phyloP scores from a whole-genome alignment of 92 coral and sea anemone genomes.

The Nematostella vectensis region DNA sequence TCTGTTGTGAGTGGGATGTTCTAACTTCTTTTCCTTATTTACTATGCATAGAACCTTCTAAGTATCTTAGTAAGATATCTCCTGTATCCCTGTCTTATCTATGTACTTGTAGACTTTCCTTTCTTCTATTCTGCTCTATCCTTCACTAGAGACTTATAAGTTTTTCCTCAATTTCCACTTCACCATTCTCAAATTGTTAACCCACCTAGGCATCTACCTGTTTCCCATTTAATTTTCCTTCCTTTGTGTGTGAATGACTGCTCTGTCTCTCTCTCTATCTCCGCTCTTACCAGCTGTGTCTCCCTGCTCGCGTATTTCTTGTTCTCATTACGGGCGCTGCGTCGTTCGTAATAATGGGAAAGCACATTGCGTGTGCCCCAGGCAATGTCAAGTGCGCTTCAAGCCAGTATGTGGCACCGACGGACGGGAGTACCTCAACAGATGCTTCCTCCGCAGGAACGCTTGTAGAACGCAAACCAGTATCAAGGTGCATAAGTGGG shows the following conservation, averaged over 20 bases:
- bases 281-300: constrained; percentile 10
- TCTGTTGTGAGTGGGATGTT: constrained; percentile 59
- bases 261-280: constrained; percentile 3
- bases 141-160: no score
- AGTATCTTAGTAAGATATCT: no score
- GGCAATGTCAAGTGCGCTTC: constrained; percentile 25
- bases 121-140: no score
- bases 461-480: constrained; percentile 33
- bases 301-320: constrained; percentile 26
- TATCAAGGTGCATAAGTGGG: constrained; percentile 29
- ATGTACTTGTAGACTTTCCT: no score
- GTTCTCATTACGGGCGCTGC: constrained; percentile 48
- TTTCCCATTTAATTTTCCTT: neutral
- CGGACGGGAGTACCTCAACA: constrained; percentile 42
- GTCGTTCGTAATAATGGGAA: constrained; percentile 39
- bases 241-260: neutral
- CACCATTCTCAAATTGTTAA: neutral
- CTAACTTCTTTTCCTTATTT: no score
- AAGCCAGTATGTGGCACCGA: constrained; percentile 62
- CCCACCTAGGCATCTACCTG: neutral
- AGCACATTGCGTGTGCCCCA: constrained; percentile 45
- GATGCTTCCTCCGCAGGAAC: constrained; percentile 42
- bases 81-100: no score
- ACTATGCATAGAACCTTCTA: no score
- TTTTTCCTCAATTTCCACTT: no score